Evolutionary conservation across 2,888 invertebrate species (phyloP).

Genomic region (Microctonus aethiopoides): DNA sequence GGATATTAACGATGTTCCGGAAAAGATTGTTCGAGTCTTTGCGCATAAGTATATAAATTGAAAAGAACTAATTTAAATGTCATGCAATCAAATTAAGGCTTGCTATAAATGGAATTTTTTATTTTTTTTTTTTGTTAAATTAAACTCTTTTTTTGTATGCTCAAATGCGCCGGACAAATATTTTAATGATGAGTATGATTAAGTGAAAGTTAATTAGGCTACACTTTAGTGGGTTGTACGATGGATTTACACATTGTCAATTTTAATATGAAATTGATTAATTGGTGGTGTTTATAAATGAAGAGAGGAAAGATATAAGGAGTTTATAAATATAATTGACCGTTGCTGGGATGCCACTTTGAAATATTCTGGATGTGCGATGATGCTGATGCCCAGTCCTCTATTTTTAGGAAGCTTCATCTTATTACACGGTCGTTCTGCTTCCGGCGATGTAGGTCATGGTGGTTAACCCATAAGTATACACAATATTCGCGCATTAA

Average conservation of each 20-base stretch:
- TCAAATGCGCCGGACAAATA: background rate
- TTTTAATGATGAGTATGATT: slow-evolving; percentile 27
- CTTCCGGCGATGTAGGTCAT: slow-evolving; percentile 9
- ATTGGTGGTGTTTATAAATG: background rate
- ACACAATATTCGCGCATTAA: background rate
- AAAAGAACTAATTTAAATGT: slow-evolving; percentile 9
- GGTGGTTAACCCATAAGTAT: slow-evolving; percentile 3
- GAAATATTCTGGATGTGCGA: slow-evolving; percentile 9
- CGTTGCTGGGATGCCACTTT: background rate
- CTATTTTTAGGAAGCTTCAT: slow-evolving; percentile 24
- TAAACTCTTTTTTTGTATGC: no score
- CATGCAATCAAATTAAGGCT: slow-evolving; percentile 14
- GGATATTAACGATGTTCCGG: slow-evolving; percentile 20
- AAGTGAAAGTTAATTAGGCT: slow-evolving; percentile 23
- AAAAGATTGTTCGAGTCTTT: background rate
- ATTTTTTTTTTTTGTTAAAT: background rate
- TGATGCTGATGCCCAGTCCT: slow-evolving; percentile 6
- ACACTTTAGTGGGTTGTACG: background rate
- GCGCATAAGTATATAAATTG: slow-evolving; percentile 1
- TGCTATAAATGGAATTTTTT: background rate
- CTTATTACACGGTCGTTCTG: slow-evolving; percentile 24
- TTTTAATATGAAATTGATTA: slow-evolving; percentile 14
- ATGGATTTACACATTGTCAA: slow-evolving; percentile 16
- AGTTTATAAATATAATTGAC: background rate
- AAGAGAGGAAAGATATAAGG: background rate